Conservation (phyloP, 2,888 invertebrate species). For the Nemapogon koenigi region DNA sequence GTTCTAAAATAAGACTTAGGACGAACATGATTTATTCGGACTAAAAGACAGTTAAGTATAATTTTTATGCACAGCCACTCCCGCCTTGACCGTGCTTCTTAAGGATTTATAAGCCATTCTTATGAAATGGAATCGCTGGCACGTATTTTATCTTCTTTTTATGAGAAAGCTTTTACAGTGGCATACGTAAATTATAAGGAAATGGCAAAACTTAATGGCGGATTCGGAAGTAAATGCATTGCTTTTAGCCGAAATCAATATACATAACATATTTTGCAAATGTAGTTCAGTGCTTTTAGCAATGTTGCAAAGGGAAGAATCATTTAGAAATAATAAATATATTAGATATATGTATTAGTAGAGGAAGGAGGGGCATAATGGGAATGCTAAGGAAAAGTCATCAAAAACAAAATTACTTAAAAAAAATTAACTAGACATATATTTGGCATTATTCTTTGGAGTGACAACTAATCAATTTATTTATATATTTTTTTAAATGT, state of each 20-base stretch:
- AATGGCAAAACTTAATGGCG: slow-evolving; percentile 12
- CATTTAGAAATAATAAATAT: neutral
- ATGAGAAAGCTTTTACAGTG: slow-evolving; percentile 14
- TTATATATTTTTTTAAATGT: no score
- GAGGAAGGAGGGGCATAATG: no score
- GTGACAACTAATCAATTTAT: neutral
- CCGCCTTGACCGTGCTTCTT: slow-evolving; percentile 9
- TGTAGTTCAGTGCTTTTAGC: no score
- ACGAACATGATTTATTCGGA: neutral
- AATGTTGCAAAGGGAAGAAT: no score
- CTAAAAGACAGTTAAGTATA: neutral
- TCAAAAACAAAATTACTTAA: neutral
- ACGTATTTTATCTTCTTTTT: slow-evolving; percentile 16
- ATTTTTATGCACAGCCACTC: slow-evolving; percentile 5
- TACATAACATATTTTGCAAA: neutral
- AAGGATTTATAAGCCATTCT: slow-evolving; percentile 18
- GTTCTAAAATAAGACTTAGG: no score
- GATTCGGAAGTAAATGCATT: slow-evolving; percentile 5
- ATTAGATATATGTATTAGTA: neutral
- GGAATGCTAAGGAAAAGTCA: no score
- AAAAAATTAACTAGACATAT: neutral
- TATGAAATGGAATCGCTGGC: slow-evolving; percentile 17
- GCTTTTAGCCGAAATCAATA: neutral
- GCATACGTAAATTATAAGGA: slow-evolving; percentile 13
- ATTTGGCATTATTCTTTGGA: neutral